Percentiles rank a stretch among this genome's conserved stretches.
Evolutionary conservation across 2,888 invertebrate genomes (phyloP).

Genomic region (Phortica magna): DNA sequence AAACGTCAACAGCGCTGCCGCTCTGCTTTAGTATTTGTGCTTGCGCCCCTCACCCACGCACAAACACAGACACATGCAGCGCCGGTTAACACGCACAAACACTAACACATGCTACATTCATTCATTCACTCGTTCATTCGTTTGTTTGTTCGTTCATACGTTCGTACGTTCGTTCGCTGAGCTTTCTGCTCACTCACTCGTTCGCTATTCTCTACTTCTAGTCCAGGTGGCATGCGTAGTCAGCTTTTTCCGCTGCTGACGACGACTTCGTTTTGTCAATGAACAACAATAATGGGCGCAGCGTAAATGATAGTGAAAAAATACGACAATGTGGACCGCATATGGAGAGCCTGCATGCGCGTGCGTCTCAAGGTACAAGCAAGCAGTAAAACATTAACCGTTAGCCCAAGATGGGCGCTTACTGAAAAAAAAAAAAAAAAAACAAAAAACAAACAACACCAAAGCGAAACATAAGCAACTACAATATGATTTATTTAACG

Average conservation of each 20-base stretch:
- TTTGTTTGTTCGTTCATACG: not conserved
- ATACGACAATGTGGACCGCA: too few relatives aligned
- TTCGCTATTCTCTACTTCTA: not conserved
- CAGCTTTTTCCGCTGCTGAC: slow-evolving; percentile 18
- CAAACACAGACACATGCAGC: slow-evolving; percentile 41
- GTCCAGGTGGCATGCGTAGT: slow-evolving; percentile 26
- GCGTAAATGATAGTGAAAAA: too few relatives aligned
- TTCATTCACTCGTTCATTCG: not conserved
- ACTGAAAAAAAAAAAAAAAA: slow-evolving; percentile 34
- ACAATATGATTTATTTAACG: too few relatives aligned
- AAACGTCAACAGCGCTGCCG: slow-evolving; percentile 37
- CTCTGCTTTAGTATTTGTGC: not conserved
- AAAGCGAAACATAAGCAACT: slow-evolving; percentile 29
- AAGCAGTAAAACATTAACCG: too few relatives aligned
- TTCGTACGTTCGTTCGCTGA: not conserved
- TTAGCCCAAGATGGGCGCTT: not conserved
- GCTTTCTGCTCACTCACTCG: not conserved
- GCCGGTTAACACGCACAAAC: not conserved
- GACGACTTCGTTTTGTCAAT: not conserved
- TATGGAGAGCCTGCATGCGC: too few relatives aligned
- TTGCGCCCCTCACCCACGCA: slow-evolving; percentile 12
- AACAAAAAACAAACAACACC: slow-evolving; percentile 23
- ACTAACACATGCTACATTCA: not conserved
- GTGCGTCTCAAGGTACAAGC: too few relatives aligned
- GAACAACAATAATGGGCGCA: not conserved